Evolutionary conservation across 2,113 vertebrate genomes (phyloP).

Genomic region (Pollachius pollachius): DNA sequence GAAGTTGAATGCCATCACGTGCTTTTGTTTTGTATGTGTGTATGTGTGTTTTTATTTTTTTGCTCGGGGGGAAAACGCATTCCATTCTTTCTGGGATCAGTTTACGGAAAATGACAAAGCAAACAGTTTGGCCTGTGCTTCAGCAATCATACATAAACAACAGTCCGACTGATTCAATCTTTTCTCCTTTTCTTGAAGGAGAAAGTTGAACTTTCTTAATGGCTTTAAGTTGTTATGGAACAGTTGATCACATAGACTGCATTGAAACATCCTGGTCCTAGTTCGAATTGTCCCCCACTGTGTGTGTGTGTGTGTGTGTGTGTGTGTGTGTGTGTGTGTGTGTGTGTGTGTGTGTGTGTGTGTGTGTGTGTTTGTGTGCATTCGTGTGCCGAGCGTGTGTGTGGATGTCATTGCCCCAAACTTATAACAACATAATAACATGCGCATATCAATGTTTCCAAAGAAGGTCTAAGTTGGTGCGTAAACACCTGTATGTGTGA

Average conservation of each 20-base stretch:
- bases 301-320: neutral
- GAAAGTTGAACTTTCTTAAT: no score
- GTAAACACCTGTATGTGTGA: no score
- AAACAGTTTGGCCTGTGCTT: neutral
- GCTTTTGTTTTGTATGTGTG: neutral
- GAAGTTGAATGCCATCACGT: neutral
- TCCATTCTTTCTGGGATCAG: constrained; percentile 5
- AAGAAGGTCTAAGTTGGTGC: no score
- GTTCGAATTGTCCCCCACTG: no score
- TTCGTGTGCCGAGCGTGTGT: neutral
- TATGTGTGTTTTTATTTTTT: neutral
- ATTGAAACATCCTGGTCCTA: no score
- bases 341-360: constrained; percentile 5
- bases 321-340: constrained; percentile 11
- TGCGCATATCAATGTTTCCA: no score
- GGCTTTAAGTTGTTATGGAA: no score
- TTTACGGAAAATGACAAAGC: constrained; percentile 6
- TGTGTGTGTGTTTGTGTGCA: neutral
- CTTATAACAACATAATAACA: no score
- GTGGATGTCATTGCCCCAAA: no score
- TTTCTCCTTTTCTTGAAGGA: neutral
- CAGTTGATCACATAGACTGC: no score
- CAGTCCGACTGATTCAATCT: neutral
- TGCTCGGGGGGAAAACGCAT: neutral
- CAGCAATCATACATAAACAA: constrained; percentile 7